Evolutionary conservation across 2,888 invertebrate genomes (phyloP).

Genomic region (Micropterix aruncella): DNA sequence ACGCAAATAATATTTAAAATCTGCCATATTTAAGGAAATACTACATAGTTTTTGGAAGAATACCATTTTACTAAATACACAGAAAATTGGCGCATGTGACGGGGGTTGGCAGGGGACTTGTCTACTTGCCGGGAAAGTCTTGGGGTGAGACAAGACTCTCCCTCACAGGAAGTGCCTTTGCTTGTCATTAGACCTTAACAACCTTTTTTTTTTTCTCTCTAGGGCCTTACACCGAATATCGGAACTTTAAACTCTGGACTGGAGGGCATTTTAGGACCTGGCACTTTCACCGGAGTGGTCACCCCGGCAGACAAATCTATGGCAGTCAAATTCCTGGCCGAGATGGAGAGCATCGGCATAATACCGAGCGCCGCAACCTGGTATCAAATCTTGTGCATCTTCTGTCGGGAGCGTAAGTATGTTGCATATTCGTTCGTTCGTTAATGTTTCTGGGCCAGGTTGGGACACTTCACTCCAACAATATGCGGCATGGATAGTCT

Average conservation of each 20-base stretch:
- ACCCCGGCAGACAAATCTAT: neutral
- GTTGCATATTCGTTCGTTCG: too few relatives aligned
- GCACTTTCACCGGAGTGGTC: slow-evolving; percentile 12
- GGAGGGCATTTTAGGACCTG: slow-evolving; percentile 20
- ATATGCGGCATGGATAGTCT: too few relatives aligned
- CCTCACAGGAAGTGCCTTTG: too few relatives aligned
- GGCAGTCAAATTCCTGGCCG: neutral
- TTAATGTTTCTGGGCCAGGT: too few relatives aligned
- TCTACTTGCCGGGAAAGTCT: too few relatives aligned
- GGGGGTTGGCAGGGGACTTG: neutral
- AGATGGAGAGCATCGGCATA: neutral
- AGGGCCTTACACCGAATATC: slow-evolving; percentile 44
- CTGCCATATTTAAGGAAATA: too few relatives aligned
- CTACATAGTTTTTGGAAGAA: too few relatives aligned
- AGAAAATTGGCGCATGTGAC: neutral
- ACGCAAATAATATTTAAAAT: too few relatives aligned
- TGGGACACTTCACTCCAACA: too few relatives aligned
- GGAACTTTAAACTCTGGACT: slow-evolving; percentile 52
- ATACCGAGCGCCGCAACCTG: slow-evolving; percentile 35
- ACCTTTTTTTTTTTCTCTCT: slow-evolving; percentile 2
- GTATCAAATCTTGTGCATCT: slow-evolving; percentile 54
- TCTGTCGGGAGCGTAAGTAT: slow-evolving; percentile 57
- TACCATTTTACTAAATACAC: too few relatives aligned
- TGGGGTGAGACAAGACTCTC: too few relatives aligned
- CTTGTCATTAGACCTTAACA: neutral